A percentile compares a stretch with the other conserved stretches of the same genome.
Evolutionary conservation across 1,140 invertebrate genomes (phyloP).

Genomic region (Lordiphosa stackelbergi): DNA sequence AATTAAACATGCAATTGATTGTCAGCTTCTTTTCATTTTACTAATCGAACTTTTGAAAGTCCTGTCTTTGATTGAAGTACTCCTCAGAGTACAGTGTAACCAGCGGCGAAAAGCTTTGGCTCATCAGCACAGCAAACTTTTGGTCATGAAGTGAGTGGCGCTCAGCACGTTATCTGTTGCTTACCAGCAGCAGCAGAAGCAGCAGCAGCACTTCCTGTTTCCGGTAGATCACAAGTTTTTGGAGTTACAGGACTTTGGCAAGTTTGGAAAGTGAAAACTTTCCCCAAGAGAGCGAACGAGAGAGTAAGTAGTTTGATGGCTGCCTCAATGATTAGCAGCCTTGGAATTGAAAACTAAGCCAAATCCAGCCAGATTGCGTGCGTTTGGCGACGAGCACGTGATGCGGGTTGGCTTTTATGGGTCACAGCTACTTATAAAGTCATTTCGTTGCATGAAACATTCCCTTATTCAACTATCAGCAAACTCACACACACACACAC

Average conservation of each 20-base stretch:
- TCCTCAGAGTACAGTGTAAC: slow-evolving; percentile 10
- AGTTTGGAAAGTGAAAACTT: slow-evolving; percentile 56
- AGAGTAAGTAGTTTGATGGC: slow-evolving; percentile 13
- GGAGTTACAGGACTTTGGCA: slow-evolving; percentile 37
- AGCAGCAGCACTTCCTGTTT: not conserved
- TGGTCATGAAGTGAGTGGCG: slow-evolving; percentile 30
- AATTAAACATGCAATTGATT: too few species aligned
- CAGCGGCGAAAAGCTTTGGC: slow-evolving; percentile 15
- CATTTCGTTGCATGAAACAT: slow-evolving; percentile 49
- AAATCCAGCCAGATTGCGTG: slow-evolving; percentile 14
- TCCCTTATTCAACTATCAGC: slow-evolving; percentile 22
- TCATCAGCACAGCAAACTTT: slow-evolving; percentile 34
- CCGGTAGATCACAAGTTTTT: slow-evolving; percentile 1
- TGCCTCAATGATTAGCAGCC: slow-evolving; percentile 60
- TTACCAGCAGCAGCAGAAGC: slow-evolving; percentile 17
- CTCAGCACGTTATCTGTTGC: slow-evolving; percentile 46
- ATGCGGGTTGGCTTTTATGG: slow-evolving; percentile 39
- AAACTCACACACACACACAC: not conserved
- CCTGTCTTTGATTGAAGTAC: too few species aligned
- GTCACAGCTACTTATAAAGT: slow-evolving; percentile 67
- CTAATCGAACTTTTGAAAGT: too few species aligned
- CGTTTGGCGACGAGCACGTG: slow-evolving; percentile 7
- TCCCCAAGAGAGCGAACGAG: slow-evolving; percentile 1
- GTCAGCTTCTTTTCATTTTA: too few species aligned
- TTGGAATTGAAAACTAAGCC: slow-evolving; percentile 36